Percentiles rank a stretch among this genome's conserved stretches.
Conservation (phyloP, 2,113 vertebrate genomes). For the Danionella cerebrum region DNA sequence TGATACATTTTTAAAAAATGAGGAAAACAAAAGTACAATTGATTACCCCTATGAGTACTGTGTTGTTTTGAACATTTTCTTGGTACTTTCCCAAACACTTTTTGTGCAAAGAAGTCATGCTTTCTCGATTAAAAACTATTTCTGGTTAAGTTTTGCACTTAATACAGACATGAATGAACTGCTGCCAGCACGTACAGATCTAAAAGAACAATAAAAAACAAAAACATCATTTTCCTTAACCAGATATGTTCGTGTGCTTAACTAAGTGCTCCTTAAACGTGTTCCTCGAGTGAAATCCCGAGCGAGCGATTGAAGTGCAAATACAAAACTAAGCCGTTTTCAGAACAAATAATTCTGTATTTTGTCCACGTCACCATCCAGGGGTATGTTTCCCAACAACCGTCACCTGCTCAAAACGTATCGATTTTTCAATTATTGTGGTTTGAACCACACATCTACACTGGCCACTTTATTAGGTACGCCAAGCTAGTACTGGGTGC, state of each 20-base stretch:
- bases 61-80: slow-evolving; percentile 36
- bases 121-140: slow-evolving; percentile 30
- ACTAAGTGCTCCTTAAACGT: slow-evolving; percentile 45
- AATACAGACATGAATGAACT: slow-evolving; percentile 21
- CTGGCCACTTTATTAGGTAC: too few relatives aligned
- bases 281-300: slow-evolving; percentile 19
- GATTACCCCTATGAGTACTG: slow-evolving; percentile 43
- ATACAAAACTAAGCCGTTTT: too few relatives aligned
- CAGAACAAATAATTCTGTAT: too few relatives aligned
- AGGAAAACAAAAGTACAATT: slow-evolving; percentile 24
- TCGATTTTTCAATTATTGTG: too few relatives aligned
- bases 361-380: slow-evolving; percentile 14
- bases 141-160: slow-evolving; percentile 29
- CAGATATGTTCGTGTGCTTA: slow-evolving; percentile 39
- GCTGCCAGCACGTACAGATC: slow-evolving; percentile 20
- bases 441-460: too few relatives aligned
- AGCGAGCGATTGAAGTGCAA: too few relatives aligned
- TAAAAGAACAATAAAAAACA: slow-evolving; percentile 18
- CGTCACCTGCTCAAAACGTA: too few relatives aligned
- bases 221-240: slow-evolving; percentile 13
- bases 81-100: slow-evolving; percentile 33
- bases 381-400: too few relatives aligned
- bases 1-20: slow-evolving; percentile 37
- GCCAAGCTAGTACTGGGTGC: too few relatives aligned
- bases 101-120: slow-evolving; percentile 46